phyloP scores from a whole-genome alignment of 2,797 vertebrate genomes.

The Macropus fuliginosus region DNA sequence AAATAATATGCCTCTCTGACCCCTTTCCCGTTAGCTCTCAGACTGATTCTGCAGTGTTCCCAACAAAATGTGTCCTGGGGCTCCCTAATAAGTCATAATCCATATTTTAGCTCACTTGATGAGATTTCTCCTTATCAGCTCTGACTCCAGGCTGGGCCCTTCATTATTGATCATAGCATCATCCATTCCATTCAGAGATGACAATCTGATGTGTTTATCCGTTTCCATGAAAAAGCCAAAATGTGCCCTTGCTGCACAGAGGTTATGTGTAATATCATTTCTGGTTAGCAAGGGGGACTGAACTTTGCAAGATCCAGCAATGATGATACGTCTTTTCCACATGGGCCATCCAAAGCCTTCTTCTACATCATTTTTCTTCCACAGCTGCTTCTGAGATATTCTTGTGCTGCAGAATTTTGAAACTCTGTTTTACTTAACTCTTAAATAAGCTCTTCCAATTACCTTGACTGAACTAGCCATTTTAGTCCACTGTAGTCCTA shows the following conservation, averaged over 20 bases:
- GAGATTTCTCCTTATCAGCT: background rate
- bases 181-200: background rate
- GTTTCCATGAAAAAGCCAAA: background rate
- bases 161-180: background rate
- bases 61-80: background rate
- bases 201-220: background rate
- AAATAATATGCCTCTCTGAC: background rate
- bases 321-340: background rate
- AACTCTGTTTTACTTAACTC: background rate
- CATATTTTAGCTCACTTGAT: background rate
- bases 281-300: background rate
- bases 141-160: background rate
- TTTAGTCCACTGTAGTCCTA: background rate
- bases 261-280: background rate
- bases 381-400: background rate
- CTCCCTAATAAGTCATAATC: background rate
- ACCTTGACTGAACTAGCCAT: background rate
- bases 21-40: background rate
- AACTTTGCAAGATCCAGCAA: background rate
- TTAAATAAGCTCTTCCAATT: background rate
- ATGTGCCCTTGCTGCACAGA: background rate
- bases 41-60: background rate
- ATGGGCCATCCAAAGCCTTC: background rate
- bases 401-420: background rate
- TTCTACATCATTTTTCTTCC: background rate